Conservation (phyloP, 2,888 invertebrate species). For the Microchrysa polita region DNA sequence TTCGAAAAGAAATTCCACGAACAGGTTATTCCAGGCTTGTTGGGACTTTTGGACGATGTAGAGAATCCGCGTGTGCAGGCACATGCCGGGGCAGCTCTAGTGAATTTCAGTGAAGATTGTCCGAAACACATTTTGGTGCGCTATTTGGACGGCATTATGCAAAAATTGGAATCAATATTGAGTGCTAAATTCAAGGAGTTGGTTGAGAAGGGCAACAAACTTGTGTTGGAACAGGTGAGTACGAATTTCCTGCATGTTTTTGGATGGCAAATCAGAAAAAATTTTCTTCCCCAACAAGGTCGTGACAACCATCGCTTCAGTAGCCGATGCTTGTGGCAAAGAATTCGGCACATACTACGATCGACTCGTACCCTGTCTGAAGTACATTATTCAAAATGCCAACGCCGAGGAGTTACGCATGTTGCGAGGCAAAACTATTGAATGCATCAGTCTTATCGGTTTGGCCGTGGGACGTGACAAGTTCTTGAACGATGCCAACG, state of each 20-base stretch:
- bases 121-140: conserved; percentile 91
- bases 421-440: conserved; percentile 97
- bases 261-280: too few species aligned
- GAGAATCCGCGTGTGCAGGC: conserved; percentile 90
- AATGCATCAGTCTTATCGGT: conserved; percentile 98
- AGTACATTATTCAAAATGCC: conserved; percentile 96
- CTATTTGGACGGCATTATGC: conserved; percentile 92
- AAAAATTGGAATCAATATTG: conserved; percentile 87
- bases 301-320: conserved; percentile 98
- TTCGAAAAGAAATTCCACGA: conserved; percentile 99
- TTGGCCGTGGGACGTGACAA: conserved; percentile 83
- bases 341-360: conserved; percentile 96
- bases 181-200: conserved; percentile 94
- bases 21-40: conserved; percentile 90
- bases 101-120: conserved; percentile 99
- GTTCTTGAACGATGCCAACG: conserved; percentile 90
- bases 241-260: too few species aligned
- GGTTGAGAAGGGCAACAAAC: conserved; percentile 91
- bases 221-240: conserved; percentile 88
- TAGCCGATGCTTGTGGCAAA: conserved; percentile 97
- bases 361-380: conserved; percentile 90
- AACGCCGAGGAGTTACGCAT: conserved; percentile 87
- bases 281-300: conserved; percentile 62
- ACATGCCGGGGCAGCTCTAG: conserved; percentile 91
- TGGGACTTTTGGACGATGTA: conserved; percentile 89